Evolutionary conservation across 2,888 invertebrate genomes (phyloP).

Genomic region (Azorinus chamasolen): DNA sequence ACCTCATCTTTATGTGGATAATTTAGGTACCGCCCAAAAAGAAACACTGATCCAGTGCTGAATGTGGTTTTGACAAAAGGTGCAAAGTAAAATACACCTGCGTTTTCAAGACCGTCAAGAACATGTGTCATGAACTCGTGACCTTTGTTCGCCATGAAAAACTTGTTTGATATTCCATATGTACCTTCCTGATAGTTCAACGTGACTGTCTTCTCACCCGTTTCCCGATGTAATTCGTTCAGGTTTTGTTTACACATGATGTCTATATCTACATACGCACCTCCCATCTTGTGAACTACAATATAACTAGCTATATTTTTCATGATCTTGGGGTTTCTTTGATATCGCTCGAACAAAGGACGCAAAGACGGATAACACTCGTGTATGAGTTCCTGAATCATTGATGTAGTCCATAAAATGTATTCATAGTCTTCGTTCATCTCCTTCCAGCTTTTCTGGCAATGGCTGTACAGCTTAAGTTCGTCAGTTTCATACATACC

Average conservation of each 20-base stretch:
- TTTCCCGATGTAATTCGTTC: conserved; percentile 14
- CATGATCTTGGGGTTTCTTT: conserved; percentile 15
- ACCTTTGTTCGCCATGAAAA: conserved; percentile 24
- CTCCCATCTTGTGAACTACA: conserved; percentile 35
- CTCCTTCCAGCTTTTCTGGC: conserved; percentile 13
- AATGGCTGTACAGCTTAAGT: conserved; percentile 5
- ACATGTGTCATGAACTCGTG: conserved; percentile 45
- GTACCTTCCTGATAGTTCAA: conserved; percentile 28
- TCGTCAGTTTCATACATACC: no score
- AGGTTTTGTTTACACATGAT: conserved; percentile 21
- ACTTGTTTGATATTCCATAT: conserved; percentile 44
- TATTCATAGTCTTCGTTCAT: conserved; percentile 31
- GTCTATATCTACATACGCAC: conserved; percentile 33
- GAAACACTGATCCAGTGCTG: conserved; percentile 33
- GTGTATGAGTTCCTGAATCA: conserved; percentile 21
- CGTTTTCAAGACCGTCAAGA: conserved; percentile 29
- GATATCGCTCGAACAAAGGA: conserved; percentile 17
- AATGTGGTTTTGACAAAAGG: conserved; percentile 36
- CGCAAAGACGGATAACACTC: conserved; percentile 17
- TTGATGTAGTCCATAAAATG: conserved; percentile 32
- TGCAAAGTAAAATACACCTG: conserved; percentile 36
- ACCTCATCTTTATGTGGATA: conserved; percentile 37
- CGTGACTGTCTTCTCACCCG: conserved; percentile 27
- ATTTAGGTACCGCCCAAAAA: conserved; percentile 36
- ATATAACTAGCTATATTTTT: conserved; percentile 32